Percentiles rank a stretch among this genome's conserved stretches.
Evolutionary conservation across 2,888 invertebrate species (phyloP).

Genomic region (Mimumesa dahlbomi): DNA sequence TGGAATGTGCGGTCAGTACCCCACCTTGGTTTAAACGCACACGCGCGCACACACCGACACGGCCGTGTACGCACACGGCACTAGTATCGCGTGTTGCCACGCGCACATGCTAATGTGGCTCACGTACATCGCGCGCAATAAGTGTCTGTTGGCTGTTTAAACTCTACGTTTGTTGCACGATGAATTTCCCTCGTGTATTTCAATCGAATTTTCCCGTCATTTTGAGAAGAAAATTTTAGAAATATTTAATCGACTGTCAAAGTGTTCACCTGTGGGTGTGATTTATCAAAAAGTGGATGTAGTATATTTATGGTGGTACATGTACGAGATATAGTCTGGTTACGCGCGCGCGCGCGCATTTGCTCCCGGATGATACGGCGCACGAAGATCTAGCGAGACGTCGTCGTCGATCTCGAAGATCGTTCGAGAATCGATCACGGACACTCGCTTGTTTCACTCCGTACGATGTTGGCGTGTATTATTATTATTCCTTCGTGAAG

Average conservation of each 20-base stretch:
- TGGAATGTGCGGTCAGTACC: constrained; percentile 75
- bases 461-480: constrained; percentile 2
- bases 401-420: constrained; percentile 9
- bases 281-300: no score
- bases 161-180: no score
- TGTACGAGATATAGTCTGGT: no score
- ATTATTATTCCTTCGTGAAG: constrained; percentile 24
- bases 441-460: constrained; percentile 18
- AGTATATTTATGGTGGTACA: no score
- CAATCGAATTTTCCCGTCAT: no score
- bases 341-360: constrained; percentile 2
- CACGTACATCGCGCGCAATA: constrained; percentile 9
- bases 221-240: no score
- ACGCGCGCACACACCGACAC: constrained; percentile 16
- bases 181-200: no score
- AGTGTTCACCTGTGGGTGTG: no score
- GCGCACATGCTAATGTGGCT: constrained; percentile 8
- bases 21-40: constrained; percentile 55
- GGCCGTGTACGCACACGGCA: neutral
- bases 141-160: no score
- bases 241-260: no score
- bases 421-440: constrained; percentile 1
- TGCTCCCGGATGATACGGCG: constrained; percentile 19
- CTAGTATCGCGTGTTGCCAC: neutral
- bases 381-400: constrained; percentile 9